These are phyloP conservation scores for Cricetomys ansorgei DNA, from an alignment of 2,113 vertebrate genomes.

Conservation along the genomic window DNA sequence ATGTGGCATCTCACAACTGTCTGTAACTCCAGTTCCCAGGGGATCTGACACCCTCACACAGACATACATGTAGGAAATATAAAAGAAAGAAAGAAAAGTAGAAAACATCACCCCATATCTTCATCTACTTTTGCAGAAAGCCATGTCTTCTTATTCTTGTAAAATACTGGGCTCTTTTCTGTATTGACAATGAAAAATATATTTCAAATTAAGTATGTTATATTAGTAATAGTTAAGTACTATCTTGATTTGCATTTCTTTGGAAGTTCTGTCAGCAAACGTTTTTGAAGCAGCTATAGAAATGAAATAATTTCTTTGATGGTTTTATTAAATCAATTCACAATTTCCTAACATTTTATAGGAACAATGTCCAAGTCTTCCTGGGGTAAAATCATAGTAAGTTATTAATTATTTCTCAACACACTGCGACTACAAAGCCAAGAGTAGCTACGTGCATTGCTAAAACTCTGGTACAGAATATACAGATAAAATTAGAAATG, in stretches of 20 bases:
- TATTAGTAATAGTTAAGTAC: not conserved
- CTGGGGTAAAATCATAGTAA: not conserved
- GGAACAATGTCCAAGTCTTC: not conserved
- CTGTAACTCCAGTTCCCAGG: too few species aligned
- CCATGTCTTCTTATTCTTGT: conserved; percentile 80
- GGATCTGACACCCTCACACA: too few species aligned
- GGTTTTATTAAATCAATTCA: not conserved
- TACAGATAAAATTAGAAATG: not conserved
- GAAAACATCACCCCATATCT: conserved; percentile 85
- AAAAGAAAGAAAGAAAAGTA: too few species aligned
- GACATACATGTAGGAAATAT: too few species aligned
- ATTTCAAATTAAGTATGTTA: conserved; percentile 22
- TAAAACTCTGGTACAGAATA: not conserved
- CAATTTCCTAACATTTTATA: not conserved
- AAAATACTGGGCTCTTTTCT: conserved; percentile 76
- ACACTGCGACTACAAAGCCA: not conserved
- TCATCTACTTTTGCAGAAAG: conserved; percentile 69
- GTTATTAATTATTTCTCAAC: not conserved
- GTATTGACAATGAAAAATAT: conserved; percentile 40
- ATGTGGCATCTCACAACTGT: too few species aligned
- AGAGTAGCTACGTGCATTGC: not conserved
- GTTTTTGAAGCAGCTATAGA: conserved; percentile 34
- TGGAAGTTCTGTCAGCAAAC: not conserved
- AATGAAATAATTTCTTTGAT: not conserved
- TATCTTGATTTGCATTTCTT: not conserved